Evolutionary conservation across 2,888 invertebrate genomes (phyloP), one percentile per base, ranked within the genome.

Genomic region (Ashinkailepas kermadecensis): DNA sequence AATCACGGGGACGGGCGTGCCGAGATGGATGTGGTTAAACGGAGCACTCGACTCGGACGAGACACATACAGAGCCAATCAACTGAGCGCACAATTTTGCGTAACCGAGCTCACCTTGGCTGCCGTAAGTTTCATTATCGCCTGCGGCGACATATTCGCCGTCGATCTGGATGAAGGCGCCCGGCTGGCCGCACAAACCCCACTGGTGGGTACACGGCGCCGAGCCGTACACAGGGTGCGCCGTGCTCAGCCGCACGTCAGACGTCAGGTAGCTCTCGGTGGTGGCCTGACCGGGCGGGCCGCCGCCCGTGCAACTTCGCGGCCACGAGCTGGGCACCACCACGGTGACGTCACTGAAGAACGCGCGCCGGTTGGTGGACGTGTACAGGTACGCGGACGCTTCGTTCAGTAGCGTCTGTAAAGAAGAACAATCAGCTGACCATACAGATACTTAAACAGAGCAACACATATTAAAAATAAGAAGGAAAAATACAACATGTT

Each of bases 201-300:
- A 90, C 85, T 91, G 91, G 85, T 91, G 90, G 0, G 91, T 91
- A 89, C 90, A 91, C n/a, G 90, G 88, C 15, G 87, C 85, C 85
- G 89, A 88, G 8, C 88, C 88, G 83, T 90, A 90, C 78, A 90
- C 87, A 9, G 89, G 88, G 84, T 90, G 89, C 9, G 58, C 23
- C 58, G 87, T 86, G 11, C 90, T 87, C 6, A 88, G 85, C 58
- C 89, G 86, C 80, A 92, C 87, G 85, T 92, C 91, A 2, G 82
- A 64, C 25, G 81, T 65, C 23, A 78, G 81, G 21, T 83, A 78
- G 15, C 81, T 65, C 59, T 79, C 58, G n/a, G 81, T 82, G 62
- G 83, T 82, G 15, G 90, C 88, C 58, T 87, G 85, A 79, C 85
- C 82, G n/a, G 84, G 79, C 56, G 85, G 85, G 84, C 90, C 90